Evolutionary conservation across 2,797 vertebrate species (phyloP), one percentile per base, ranked within the genome.

Genomic region (Rhynchonycteris naso): DNA sequence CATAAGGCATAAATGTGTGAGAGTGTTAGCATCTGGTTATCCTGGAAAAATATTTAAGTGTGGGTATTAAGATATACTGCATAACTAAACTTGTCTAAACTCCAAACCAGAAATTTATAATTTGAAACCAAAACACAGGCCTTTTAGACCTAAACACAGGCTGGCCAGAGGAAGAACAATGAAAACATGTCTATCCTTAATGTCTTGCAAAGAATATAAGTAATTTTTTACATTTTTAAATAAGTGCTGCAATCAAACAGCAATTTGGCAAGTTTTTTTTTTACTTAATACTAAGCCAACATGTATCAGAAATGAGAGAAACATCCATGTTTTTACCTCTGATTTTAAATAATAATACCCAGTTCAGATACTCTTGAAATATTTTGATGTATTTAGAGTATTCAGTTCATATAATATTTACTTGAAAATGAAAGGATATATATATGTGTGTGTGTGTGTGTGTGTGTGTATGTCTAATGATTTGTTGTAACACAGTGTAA

Each of bases 51-150:
- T 63, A 66, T 87, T 94, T 82, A 95, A 88, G 47, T 86, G 69
- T 97, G 58, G 28, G 56, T 93, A 72, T 92, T 94, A 94, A 95
- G 65, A 95, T 90, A 22, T 52, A 90, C 83, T 96, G 71, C 71
- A 74, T 93, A 96, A 96, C 88, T 92, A 76, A 95, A 95, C 66
- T 94, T 91, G 92, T 95, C 88, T 90, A 87, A 94, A 94, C 78
- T 94, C 75, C 93, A 97, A 92, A 92, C 56, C 75, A 94, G 86
- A 81, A 95, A 95, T 96, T 94, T 94, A 80, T 95, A 96, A 84
- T 97, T 97, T 96, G 90, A 97, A 97, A 92, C 81, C 58, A 96
- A 97, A 96, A 96, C 88, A 96, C 5, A 88, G 85, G 59, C 1
- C 58, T 96, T 96, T 94, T 80, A 91, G 94, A 96, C 52, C 61